A percentile compares a stretch with the other conserved stretches of the same genome.
These are phyloP conservation scores for Halesus radiatus DNA, from an alignment of 1,140 invertebrate species.

Conservation along the genomic window DNA sequence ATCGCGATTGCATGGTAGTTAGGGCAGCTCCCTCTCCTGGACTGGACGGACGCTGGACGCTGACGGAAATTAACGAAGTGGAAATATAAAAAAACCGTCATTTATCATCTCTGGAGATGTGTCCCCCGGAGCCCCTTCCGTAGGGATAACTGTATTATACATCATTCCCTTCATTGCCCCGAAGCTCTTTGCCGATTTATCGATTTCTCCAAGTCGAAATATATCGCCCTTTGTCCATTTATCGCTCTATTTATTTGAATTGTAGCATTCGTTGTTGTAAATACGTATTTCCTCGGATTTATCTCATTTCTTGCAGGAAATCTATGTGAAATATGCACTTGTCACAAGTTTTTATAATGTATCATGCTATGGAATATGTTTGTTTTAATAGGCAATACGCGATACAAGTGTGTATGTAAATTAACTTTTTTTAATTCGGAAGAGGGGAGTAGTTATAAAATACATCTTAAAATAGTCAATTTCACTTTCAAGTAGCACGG, in stretches of 20 bases:
- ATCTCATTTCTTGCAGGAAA: no score
- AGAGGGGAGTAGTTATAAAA: no score
- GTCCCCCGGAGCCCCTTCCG: not conserved
- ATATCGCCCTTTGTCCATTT: not conserved
- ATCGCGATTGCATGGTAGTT: not conserved
- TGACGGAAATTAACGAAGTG: not conserved
- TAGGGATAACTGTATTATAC: constrained; percentile 12
- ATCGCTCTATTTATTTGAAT: constrained; percentile 17
- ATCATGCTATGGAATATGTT: no score
- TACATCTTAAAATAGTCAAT: no score
- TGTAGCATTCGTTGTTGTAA: not conserved
- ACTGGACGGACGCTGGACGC: not conserved
- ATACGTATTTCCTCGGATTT: not conserved
- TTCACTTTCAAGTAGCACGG: no score
- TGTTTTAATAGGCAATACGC: no score
- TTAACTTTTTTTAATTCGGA: no score
- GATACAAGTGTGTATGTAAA: no score
- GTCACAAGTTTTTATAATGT: no score
- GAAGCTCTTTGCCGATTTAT: not conserved
- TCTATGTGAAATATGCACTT: no score
- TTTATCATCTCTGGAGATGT: constrained; percentile 11
- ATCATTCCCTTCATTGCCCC: not conserved
- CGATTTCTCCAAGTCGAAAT: constrained; percentile 6
- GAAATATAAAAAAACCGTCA: constrained; percentile 17
- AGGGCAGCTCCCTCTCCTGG: not conserved